Evolutionary conservation across 1,140 invertebrate species (phyloP), one percentile per base, ranked within the genome.

Genomic region (Drosophila murphyi): DNA sequence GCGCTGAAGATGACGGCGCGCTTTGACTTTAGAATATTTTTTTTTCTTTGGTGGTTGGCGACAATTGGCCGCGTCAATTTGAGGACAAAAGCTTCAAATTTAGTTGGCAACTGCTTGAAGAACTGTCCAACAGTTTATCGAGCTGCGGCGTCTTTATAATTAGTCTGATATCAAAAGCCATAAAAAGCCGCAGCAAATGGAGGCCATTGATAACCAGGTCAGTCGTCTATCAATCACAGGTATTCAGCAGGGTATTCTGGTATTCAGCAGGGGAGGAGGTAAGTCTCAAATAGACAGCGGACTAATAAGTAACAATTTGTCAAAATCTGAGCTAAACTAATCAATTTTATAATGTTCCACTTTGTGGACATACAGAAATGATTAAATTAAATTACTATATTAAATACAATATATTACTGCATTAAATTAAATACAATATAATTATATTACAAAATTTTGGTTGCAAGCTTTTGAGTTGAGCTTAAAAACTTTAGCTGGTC

Each of bases 81-180:
- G 50, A 43, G 64, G 81, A 68, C 73, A 81, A 48, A 73, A 78
- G 82, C 20, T 20, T 86, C 78, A 71, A 87, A 82, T 82, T 59
- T 20, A 20, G 75, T 68, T 71, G 48, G 29, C 29, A 72, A 60
- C 51, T 6, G 51, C 59, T 37, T 45, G 48, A 52, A 47, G 55
- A 75, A 45, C 65, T 67, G 39, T 2, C 51, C 61, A 43, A 48
- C 77, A 59, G 12, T 54, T 39, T 88, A 88, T 87, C 82, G 79
- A 71, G 34, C 64, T 70, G 43, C 51, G 67, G 78, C 71, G 61
- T 64, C 48, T 65, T 35, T 65, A 82, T 82, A 80, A 87, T 88
- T 87, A 80, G 82, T 88, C 82, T 88, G 83, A 88, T 87, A 87
- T 88, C 79, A 87, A 87, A 87, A 76, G 55, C 80, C 61, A 39